Evolutionary conservation across 64 coral and sea anemone species (phyloP).

Genomic region (Pocillopora verrucosa): DNA sequence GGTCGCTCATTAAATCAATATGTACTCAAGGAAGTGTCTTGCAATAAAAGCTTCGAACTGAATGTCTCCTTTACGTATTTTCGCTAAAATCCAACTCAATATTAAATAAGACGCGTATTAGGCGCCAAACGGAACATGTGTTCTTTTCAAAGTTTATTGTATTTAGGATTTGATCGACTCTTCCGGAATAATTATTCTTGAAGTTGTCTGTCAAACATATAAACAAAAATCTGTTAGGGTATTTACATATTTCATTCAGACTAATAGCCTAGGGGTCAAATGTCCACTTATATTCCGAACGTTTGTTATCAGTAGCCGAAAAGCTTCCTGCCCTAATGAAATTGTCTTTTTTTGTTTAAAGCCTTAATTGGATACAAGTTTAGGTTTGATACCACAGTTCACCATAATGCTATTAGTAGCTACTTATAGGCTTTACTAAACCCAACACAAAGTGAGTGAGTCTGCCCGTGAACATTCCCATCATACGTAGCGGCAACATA

Average conservation of each 20-base stretch:
- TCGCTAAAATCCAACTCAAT: background rate
- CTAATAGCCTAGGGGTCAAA: constrained; percentile 32
- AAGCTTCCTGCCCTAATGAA: too few species aligned
- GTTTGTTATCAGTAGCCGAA: background rate
- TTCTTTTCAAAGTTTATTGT: background rate
- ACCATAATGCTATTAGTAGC: too few species aligned
- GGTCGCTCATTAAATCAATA: background rate
- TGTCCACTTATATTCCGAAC: background rate
- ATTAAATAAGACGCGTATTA: background rate
- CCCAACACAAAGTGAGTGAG: too few species aligned
- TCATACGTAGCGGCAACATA: too few species aligned
- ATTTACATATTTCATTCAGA: constrained; percentile 48
- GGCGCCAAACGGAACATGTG: background rate
- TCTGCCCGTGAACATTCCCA: too few species aligned
- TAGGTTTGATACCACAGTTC: too few species aligned
- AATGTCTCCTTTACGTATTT: background rate
- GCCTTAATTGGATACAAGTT: too few species aligned
- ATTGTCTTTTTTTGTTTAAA: too few species aligned
- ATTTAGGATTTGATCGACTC: background rate
- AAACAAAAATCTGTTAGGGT: constrained; percentile 15
- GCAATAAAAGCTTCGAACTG: background rate
- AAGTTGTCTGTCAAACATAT: constrained; percentile 13
- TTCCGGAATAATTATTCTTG: constrained; percentile 16
- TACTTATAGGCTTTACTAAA: too few species aligned
- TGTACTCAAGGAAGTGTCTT: background rate